These are phyloP conservation scores for Gila robusta DNA, from an alignment of 2,797 vertebrate species.

Conservation along the genomic window DNA sequence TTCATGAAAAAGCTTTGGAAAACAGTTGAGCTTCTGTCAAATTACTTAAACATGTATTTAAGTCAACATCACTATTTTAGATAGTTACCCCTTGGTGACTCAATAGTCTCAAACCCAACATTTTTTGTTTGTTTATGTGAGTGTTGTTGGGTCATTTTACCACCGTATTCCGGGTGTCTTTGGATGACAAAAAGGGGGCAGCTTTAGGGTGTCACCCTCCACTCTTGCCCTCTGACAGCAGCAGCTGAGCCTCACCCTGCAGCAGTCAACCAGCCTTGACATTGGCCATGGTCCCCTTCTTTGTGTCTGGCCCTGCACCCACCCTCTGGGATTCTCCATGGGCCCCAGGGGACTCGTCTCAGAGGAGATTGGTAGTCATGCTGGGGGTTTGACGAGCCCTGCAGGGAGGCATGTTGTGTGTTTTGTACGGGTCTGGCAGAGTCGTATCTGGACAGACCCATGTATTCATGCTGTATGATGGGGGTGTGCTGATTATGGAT, in stretches of 20 bases:
- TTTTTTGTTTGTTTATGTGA: constrained; percentile 2
- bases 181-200: constrained; percentile 7
- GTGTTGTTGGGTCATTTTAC: constrained; percentile 1
- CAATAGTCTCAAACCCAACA: neutral
- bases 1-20: neutral
- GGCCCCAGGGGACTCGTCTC: constrained; percentile 48
- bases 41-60: neutral
- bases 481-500: constrained; percentile 26
- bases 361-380: constrained; percentile 54
- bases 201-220: constrained; percentile 24
- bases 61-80: neutral
- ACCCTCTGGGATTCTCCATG: constrained; percentile 28
- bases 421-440: constrained; percentile 12
- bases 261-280: constrained; percentile 66
- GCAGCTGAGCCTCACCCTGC: constrained; percentile 60
- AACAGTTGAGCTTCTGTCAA: neutral
- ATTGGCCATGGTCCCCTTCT: constrained; percentile 61
- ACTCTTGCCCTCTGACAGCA: constrained; percentile 53
- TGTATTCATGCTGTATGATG: constrained; percentile 30
- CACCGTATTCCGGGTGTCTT: neutral
- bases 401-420: constrained; percentile 27
- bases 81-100: too few relatives aligned
- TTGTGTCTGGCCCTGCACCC: constrained; percentile 54
- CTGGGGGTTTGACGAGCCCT: constrained; percentile 14
- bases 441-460: constrained; percentile 21